A percentile compares a stretch with the other conserved stretches of the same genome.
phyloP scores from a whole-genome alignment of 2,113 vertebrate species.

The Leiothrix lutea region DNA sequence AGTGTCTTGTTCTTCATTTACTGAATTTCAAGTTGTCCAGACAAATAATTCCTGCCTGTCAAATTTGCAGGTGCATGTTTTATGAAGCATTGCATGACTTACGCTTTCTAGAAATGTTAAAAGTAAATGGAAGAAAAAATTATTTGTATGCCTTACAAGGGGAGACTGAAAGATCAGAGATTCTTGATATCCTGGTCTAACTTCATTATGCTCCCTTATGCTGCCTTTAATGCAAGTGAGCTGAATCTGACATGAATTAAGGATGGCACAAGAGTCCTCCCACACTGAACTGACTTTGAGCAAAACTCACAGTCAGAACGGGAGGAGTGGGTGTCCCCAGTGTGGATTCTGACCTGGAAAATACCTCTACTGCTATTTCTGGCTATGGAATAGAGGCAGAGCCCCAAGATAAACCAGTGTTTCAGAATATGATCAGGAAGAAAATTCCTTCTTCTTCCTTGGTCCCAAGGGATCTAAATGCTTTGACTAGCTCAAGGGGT shows the following conservation, averaged over 20 bases:
- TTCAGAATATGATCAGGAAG: neutral
- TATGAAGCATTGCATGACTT: neutral
- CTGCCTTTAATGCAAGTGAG: neutral
- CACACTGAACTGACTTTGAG: neutral
- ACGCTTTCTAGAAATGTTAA: neutral
- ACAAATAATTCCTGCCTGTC: neutral
- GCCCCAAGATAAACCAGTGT: neutral
- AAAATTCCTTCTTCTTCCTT: neutral
- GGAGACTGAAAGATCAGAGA: neutral
- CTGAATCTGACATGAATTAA: neutral
- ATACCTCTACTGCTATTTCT: neutral
- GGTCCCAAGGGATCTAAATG: neutral
- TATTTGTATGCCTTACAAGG: neutral
- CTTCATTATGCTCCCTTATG: neutral
- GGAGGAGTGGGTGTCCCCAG: neutral
- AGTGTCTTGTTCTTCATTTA: neutral
- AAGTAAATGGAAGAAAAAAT: neutral
- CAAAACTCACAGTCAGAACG: neutral
- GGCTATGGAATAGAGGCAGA: neutral
- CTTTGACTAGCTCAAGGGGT: neutral
- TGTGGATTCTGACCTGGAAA: conserved; percentile 8
- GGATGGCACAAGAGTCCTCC: neutral
- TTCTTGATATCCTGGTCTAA: neutral
- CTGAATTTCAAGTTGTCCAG: neutral
- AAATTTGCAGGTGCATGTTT: neutral